A percentile compares a stretch with the other conserved stretches of the same genome.
Conservation (phyloP, 2,888 invertebrate species). For the Ctena decussata region DNA sequence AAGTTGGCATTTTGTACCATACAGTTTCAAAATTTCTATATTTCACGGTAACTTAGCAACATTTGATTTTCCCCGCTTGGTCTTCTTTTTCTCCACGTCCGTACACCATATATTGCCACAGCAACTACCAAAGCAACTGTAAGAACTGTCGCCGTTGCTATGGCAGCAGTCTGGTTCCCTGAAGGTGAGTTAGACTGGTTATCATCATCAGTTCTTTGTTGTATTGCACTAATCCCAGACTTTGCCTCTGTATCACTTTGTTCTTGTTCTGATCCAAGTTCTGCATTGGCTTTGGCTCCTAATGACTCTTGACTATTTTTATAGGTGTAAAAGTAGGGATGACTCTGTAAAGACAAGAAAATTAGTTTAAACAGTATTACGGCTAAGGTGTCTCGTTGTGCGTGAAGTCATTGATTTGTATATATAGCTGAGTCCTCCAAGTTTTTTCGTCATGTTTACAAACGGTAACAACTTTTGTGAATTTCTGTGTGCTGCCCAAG, state of each 20-base stretch:
- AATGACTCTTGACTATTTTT: conserved; percentile 31
- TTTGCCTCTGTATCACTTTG: neutral
- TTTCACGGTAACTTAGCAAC: neutral
- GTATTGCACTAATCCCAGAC: neutral
- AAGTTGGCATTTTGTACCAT: no score
- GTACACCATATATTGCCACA: neutral
- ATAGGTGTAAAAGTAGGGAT: conserved; percentile 57
- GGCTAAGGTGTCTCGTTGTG: no score
- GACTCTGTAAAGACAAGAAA: conserved; percentile 39
- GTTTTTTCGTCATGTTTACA: no score
- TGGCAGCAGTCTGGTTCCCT: neutral
- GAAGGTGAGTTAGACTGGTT: neutral
- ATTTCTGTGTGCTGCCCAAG: no score
- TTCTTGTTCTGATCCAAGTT: neutral
- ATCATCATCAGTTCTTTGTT: neutral
- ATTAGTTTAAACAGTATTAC: no score
- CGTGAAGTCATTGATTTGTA: no score
- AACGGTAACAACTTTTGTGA: no score
- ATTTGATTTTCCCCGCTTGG: neutral
- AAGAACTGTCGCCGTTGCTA: neutral
- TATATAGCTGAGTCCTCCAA: no score
- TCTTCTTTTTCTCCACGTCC: neutral
- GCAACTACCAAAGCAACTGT: neutral
- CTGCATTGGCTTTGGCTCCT: neutral
- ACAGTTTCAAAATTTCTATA: no score